Percentiles rank a stretch among this genome's conserved stretches.
Conservation (phyloP, 2,888 invertebrate species). For the Amiota mariae region DNA sequence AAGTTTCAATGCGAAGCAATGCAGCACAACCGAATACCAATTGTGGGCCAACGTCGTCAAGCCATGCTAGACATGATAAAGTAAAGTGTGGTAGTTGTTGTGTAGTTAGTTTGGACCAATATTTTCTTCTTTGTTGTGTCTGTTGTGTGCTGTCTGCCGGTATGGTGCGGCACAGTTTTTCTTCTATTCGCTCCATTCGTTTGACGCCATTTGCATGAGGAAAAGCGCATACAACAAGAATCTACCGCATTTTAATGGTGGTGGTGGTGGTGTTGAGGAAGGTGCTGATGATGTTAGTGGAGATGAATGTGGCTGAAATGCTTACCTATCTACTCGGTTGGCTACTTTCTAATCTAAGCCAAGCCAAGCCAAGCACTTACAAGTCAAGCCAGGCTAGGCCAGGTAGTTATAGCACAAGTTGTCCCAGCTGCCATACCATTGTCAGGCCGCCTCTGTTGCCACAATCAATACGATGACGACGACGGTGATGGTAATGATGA, state of each 20-base stretch:
- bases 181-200: constrained; percentile 45
- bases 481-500: no score
- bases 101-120: constrained; percentile 3
- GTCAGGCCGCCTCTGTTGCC: no score
- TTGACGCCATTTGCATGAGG: constrained; percentile 32
- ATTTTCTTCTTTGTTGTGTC: no score
- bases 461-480: no score
- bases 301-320: no score
- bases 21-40: constrained; percentile 53
- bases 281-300: neutral
- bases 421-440: no score
- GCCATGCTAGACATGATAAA: neutral
- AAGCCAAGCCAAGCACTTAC: constrained; percentile 56
- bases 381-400: constrained; percentile 21
- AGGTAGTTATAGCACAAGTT: neutral
- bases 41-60: constrained; percentile 34
- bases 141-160: constrained; percentile 14
- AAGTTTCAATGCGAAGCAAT: constrained; percentile 38
- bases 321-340: constrained; percentile 18
- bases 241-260: neutral
- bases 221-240: constrained; percentile 6
- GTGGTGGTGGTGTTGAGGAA: no score
- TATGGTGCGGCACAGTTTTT: constrained; percentile 49
- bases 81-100: neutral
- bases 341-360: constrained; percentile 58